Evolutionary conservation across 2,888 invertebrate genomes (phyloP), one percentile per base, ranked within the genome.

Genomic region (Pocota personata): DNA sequence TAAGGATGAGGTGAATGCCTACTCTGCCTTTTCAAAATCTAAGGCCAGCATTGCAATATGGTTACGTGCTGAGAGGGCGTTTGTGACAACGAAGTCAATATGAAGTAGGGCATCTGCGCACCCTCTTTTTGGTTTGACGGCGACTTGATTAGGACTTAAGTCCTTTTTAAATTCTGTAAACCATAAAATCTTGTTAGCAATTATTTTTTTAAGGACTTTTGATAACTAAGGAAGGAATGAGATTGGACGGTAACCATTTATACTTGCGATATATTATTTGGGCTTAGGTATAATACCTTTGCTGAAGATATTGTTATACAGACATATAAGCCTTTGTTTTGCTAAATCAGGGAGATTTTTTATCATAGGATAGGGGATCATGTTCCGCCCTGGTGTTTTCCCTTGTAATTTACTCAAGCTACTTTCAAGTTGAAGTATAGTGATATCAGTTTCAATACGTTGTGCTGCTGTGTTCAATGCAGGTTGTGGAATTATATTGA

Each of bases 361-460:
- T n/a, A n/a, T n/a, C n/a, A 35, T 35, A 57, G 35, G 57, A 35
- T 57, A 35, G 10, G 35, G 10, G 10, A 57, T 35, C 16, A 7
- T 19, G 5, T 16, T 24, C 21, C 24, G 50, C 24, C 24, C 50
- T 50, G 58, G 37, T 58, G 14, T n/a, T 58, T 32, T 40, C 37
- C 21, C 19, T 37, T 19, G 37, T n/a, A 35, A 21, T 58, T 37
- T 37, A 12, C n/a, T 10, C 10, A 12, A 50, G 12, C 5, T 19
- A 16, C 57, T 57, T 14, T 57, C 57, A 16, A 57, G 14, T 57
- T 32, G 35, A 35, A 57, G n/a, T n/a, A n/a, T n/a, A 19, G 57
- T 57, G 19, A 35, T n/a, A n/a, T n/a, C n/a, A n/a, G n/a, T n/a
- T n/a, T n/a, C n/a, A n/a, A n/a, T n/a, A n/a, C n/a, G n/a, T 32